A percentile compares a stretch with the other conserved stretches of the same genome.
phyloP scores from a whole-genome alignment of 2,888 invertebrate genomes.

The Plagiodera versicolora region DNA sequence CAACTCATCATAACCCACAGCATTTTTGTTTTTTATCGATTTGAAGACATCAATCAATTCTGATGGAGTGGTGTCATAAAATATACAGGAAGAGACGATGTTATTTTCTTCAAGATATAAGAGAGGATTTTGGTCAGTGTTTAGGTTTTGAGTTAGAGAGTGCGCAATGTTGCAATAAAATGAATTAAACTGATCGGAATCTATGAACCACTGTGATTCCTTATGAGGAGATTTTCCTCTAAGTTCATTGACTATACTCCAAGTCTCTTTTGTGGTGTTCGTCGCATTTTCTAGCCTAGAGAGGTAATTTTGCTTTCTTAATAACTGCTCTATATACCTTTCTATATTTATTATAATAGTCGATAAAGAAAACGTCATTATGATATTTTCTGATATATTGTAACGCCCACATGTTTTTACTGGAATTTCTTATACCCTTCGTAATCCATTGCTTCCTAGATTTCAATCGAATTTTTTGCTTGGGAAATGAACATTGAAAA shows the following conservation, averaged over 20 bases:
- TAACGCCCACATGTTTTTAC: neutral
- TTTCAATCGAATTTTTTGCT: conserved; percentile 4
- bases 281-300: conserved; percentile 7
- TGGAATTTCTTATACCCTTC: neutral
- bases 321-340: neutral
- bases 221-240: conserved; percentile 6
- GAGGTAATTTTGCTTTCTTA: neutral
- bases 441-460: neutral
- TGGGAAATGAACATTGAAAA: conserved; percentile 4
- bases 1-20: conserved; percentile 1
- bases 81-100: conserved; percentile 3
- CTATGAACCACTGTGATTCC: conserved; percentile 1
- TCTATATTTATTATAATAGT: neutral
- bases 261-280: conserved; percentile 1
- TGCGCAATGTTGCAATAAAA: no score
- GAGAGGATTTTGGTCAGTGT: conserved; percentile 5
- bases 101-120: conserved; percentile 8
- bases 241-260: conserved; percentile 2
- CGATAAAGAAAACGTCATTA: neutral
- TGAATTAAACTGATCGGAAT: no score
- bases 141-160: conserved; percentile 4
- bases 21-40: conserved; percentile 4
- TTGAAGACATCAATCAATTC: neutral
- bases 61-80: conserved; percentile 4
- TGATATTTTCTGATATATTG: neutral